A percentile compares a stretch with the other conserved stretches of the same genome.
These are phyloP conservation scores for Bilobella aurantiaca DNA, from an alignment of 1,140 invertebrate species.

Conservation along the genomic window DNA sequence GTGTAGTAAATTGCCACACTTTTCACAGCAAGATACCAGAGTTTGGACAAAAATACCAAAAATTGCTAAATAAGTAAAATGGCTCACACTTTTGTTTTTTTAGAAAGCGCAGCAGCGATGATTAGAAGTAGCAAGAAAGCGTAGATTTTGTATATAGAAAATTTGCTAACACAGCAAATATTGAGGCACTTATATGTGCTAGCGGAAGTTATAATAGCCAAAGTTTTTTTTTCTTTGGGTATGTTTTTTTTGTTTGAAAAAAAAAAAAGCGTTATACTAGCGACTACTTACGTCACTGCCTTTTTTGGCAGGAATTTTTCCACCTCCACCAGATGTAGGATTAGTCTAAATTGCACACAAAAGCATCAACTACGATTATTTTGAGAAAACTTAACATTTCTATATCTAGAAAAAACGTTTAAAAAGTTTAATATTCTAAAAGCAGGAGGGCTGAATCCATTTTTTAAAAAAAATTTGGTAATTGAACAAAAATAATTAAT, in stretches of 20 bases:
- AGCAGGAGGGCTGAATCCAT: too few species aligned
- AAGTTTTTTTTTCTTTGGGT: too few species aligned
- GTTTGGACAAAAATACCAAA: too few species aligned
- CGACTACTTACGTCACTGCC: background rate
- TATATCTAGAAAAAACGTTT: too few species aligned
- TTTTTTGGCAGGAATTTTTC: background rate
- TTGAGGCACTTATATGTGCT: background rate
- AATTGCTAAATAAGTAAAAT: too few species aligned
- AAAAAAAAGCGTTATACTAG: background rate
- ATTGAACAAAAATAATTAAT: background rate
- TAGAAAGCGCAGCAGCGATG: background rate
- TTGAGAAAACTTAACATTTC: background rate
- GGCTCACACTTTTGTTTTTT: background rate
- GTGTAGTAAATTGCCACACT: too few species aligned
- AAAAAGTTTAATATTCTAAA: too few species aligned
- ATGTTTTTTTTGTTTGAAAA: too few species aligned
- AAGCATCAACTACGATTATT: background rate
- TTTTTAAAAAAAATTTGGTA: background rate
- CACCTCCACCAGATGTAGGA: background rate
- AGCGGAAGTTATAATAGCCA: too few species aligned
- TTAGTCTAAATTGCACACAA: background rate
- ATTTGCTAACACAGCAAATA: background rate
- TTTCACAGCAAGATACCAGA: too few species aligned
- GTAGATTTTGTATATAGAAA: background rate
- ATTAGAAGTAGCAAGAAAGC: background rate